Base-by-base conservation (phyloP, 2,888 invertebrate genomes). In the Carcina quercana region DNA sequence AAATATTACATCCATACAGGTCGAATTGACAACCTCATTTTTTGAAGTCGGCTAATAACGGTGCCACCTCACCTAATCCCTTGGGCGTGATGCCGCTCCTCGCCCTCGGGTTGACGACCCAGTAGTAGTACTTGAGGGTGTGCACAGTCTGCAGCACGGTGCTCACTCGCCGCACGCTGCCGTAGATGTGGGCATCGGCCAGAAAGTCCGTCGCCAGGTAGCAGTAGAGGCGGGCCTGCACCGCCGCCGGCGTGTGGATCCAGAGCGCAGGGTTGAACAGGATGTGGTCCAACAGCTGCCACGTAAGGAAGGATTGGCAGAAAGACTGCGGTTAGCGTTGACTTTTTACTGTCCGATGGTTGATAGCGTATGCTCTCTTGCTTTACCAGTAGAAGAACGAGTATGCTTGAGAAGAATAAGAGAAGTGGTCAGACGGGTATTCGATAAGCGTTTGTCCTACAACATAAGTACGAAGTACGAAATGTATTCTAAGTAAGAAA, bases 141-240 rank as follows among this genome's bases (percentile, higher is more conserved):
- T 99, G 98, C 49, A 99, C 96, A 14, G 98, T 97, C 83, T 99
- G 98, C 28, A 99, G 86, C 0, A 98, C 97, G 1, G 98, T 98
- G 56, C 97, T 97, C 40, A 99, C 97, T 32, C 99, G 88, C 32
- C 98, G 86, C 32, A 98, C 97, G 73, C 96, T 97, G 57, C 95
- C 96, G 83, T 98, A 98, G 60, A 98, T 97, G 76, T 97, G 97
- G 2, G 97, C 96, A 74, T 98, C 97, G 38, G 95, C 95, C 37
- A 99, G 87, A 85, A 99, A 99, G 78, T 99, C 98, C n/a, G 97
- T 97, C 25, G 98, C 97, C 79, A 99, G 85, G 84, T 98, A 99
- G 61, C 96, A 95, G 86, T 99, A 99, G 29, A 99, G 89, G 47
- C 93, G 88, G 26, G 95, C 94, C 75, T 98, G 98, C 5, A 98